These are phyloP conservation scores for Amphibalanus amphitrite DNA, from an alignment of 1,140 invertebrate species.

Conservation along the genomic window DNA sequence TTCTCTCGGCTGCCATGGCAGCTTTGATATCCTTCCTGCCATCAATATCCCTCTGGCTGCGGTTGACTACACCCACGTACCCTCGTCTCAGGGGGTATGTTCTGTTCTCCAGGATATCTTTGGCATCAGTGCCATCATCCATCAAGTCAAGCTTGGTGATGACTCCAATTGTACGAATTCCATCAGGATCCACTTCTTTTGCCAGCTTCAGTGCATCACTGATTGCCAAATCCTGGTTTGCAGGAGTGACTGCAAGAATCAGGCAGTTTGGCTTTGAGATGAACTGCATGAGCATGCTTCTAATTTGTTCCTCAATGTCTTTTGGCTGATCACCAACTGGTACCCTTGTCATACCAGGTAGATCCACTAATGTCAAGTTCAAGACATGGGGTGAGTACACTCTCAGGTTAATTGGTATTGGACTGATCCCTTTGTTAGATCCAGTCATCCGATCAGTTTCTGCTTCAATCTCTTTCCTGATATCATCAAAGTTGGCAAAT, in stretches of 20 bases:
- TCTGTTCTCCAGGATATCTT: slow-evolving; percentile 96
- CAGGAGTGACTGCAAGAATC: slow-evolving; percentile 89
- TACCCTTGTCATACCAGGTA: slow-evolving; percentile 87
- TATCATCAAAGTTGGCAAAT: slow-evolving; percentile 88
- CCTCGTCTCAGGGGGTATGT: slow-evolving; percentile 82
- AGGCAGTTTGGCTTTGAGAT: slow-evolving; percentile 84
- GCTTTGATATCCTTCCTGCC: slow-evolving; percentile 90
- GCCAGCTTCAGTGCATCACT: slow-evolving; percentile 89
- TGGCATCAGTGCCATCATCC: slow-evolving; percentile 98
- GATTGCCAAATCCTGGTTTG: slow-evolving; percentile 90
- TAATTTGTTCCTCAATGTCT: slow-evolving; percentile 87
- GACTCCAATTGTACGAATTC: slow-evolving; percentile 92
- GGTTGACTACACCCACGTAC: slow-evolving; percentile 96
- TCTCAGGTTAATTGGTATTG: slow-evolving; percentile 93
- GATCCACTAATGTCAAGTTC: slow-evolving; percentile 87
- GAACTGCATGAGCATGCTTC: slow-evolving; percentile 86
- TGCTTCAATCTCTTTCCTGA: slow-evolving; percentile 92
- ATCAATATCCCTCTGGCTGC: slow-evolving; percentile 65
- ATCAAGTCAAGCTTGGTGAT: slow-evolving; percentile 99
- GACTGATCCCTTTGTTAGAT: slow-evolving; percentile 94
- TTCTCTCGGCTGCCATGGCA: slow-evolving; percentile 85
- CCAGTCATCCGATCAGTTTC: slow-evolving; percentile 96
- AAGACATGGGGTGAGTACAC: slow-evolving; percentile 96
- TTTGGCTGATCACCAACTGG: slow-evolving; percentile 85
- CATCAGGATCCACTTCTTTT: slow-evolving; percentile 86